Evolutionary conservation across 1,140 invertebrate species (phyloP).

Genomic region (Scylla paramamosain): DNA sequence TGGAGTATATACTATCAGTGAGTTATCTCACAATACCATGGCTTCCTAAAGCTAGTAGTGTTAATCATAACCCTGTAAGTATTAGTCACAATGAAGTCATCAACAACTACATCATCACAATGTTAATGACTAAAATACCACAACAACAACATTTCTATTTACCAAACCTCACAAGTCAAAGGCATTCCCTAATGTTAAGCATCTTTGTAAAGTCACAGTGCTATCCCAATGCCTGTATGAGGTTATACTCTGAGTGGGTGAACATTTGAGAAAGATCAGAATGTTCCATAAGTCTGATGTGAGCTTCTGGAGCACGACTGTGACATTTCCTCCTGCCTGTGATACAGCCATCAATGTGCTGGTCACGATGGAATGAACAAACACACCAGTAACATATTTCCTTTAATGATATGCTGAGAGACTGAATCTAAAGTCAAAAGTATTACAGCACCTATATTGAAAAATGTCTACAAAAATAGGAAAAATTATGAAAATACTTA

Average conservation of each 20-base stretch:
- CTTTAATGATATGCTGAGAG: neutral
- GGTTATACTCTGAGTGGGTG: neutral
- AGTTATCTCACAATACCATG: too few species aligned
- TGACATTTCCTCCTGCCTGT: too few species aligned
- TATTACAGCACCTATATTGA: too few species aligned
- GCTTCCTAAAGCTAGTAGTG: too few species aligned
- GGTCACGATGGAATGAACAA: too few species aligned
- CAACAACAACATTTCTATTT: neutral
- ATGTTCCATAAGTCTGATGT: too few species aligned
- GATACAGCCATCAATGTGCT: too few species aligned
- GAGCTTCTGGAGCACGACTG: too few species aligned
- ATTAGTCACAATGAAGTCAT: neutral
- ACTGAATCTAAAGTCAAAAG: too few species aligned
- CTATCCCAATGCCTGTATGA: neutral
- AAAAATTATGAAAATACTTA: too few species aligned
- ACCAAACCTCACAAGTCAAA: neutral
- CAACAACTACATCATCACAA: neutral
- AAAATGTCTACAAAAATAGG: too few species aligned
- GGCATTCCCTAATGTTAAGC: neutral
- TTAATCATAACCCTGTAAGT: neutral
- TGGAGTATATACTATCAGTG: too few species aligned
- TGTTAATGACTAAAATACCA: neutral
- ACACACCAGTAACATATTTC: neutral
- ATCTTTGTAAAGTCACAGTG: neutral
- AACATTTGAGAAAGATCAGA: neutral